These are phyloP conservation scores for Threskiornis aethiopicus DNA, from an alignment of 2,797 vertebrate genomes.

Conservation along the genomic window DNA sequence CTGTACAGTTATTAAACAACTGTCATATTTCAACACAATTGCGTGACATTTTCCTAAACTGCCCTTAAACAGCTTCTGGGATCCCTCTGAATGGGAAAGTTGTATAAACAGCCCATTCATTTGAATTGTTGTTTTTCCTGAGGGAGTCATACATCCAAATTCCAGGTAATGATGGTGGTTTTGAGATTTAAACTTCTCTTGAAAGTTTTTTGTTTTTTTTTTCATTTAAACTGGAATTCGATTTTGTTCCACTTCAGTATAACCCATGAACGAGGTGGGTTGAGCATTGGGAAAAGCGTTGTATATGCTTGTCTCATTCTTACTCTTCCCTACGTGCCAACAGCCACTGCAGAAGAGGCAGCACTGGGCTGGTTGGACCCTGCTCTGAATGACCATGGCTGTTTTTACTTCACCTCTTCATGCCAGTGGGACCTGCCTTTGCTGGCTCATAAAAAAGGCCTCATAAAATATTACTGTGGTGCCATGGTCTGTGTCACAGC, in stretches of 20 bases:
- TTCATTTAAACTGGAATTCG: not conserved
- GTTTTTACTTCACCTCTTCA: not conserved
- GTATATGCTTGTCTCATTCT: not conserved
- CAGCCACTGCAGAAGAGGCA: not conserved
- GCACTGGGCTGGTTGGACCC: not conserved
- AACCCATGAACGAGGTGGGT: not conserved
- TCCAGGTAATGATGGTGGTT: not conserved
- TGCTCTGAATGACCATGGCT: not conserved
- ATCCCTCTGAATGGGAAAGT: not conserved
- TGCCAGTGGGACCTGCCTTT: not conserved
- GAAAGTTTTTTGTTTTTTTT: not conserved
- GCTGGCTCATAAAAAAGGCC: not conserved
- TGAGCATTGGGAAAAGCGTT: not conserved
- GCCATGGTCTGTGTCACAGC: not conserved
- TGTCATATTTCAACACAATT: not conserved
- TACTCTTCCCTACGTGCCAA: accelerated
- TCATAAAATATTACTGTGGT: conserved; percentile 20
- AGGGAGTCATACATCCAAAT: not conserved
- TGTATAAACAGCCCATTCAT: not conserved
- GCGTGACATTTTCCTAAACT: not conserved
- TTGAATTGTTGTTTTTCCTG: not conserved
- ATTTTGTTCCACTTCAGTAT: not conserved
- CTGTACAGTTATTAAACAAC: not conserved
- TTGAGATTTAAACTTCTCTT: not conserved
- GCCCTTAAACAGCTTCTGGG: not conserved